These are phyloP conservation scores for Zosterops lateralis DNA, from an alignment of 2,113 vertebrate genomes.

Conservation along the genomic window DNA sequence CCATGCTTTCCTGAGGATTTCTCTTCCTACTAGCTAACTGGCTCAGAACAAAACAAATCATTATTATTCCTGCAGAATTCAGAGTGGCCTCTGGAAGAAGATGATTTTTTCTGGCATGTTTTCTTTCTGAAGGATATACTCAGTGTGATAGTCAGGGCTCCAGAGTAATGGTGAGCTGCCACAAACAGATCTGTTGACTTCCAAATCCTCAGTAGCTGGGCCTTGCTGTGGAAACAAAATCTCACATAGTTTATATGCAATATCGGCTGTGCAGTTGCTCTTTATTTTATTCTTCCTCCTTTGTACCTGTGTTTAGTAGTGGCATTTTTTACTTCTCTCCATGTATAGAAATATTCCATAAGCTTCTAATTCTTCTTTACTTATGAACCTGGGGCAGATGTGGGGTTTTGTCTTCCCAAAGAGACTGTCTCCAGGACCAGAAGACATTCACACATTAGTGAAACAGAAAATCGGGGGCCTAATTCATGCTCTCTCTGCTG, in stretches of 20 bases:
- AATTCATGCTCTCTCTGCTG: slow-evolving; percentile 69
- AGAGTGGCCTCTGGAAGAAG: background rate
- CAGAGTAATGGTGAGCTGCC: rapidly evolving
- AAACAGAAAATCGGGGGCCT: slow-evolving; percentile 77
- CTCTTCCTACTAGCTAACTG: background rate
- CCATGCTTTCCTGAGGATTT: background rate
- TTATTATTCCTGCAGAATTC: background rate
- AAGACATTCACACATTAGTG: slow-evolving; percentile 55
- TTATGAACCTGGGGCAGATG: background rate
- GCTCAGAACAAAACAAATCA: background rate
- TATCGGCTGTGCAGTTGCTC: background rate
- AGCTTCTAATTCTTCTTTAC: background rate
- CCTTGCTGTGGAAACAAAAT: background rate
- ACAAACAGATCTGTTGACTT: background rate
- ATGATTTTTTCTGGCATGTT: background rate
- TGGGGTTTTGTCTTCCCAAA: slow-evolving; percentile 75
- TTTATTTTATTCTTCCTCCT: background rate
- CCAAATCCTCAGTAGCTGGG: background rate
- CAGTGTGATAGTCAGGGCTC: background rate
- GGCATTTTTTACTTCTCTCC: background rate
- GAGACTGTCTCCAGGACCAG: slow-evolving; percentile 69
- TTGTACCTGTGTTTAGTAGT: background rate
- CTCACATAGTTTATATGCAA: background rate
- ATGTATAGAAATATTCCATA: background rate
- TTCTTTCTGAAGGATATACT: background rate